Evolutionary conservation across 2,888 invertebrate species (phyloP), one percentile per base, ranked within the genome.

Genomic region (Scaptomyza caliginosa): DNA sequence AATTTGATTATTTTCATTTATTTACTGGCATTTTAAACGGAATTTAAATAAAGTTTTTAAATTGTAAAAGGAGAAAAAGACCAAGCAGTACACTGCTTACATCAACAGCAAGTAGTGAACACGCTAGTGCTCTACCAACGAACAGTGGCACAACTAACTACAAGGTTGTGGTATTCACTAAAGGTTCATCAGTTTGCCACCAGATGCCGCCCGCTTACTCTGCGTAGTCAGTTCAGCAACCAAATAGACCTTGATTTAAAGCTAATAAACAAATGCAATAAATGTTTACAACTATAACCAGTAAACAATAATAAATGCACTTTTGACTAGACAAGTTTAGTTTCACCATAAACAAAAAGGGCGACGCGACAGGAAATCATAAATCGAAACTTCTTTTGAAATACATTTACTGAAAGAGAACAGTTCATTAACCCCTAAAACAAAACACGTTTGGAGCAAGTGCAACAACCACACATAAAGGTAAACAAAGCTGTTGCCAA

Each of bases 391-490:
- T 7, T 42, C 23, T 13, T 4, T 19, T 19, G 40, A 57, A 42
- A 50, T 46, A 30, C 13, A 16, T 8, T 13, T 13, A 0, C n/a
- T 5, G 8, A n/a, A 36, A 17, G 21, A 21, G 8, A 3, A n/a
- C 2, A 36, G 75, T 78, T 82, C 83, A 75, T 45, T 56, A 49
- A 72, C 62, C 75, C 55, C 10, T 13, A 36, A 54, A 46, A n/a
- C n/a, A n/a, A 74, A 64, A 70, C 77, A 49, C 42, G 79, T 68
- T 85, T 54, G 36, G 3, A 23, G n/a, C 34, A 13, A 72, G 36
- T 69, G 52, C 65, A 19, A 7, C 19, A 32, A 52, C 30, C 19
- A 26, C 7, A 11, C 26, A 17, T n/a, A 48, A 28, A 67, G 23
- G 36, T 57, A 65, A 46, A 8, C 13, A 11, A 11, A 8, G 34